A percentile compares a stretch with the other conserved stretches of the same genome.
These are phyloP conservation scores for Bombus affinis DNA, from an alignment of 1,140 invertebrate genomes.

Conservation along the genomic window DNA sequence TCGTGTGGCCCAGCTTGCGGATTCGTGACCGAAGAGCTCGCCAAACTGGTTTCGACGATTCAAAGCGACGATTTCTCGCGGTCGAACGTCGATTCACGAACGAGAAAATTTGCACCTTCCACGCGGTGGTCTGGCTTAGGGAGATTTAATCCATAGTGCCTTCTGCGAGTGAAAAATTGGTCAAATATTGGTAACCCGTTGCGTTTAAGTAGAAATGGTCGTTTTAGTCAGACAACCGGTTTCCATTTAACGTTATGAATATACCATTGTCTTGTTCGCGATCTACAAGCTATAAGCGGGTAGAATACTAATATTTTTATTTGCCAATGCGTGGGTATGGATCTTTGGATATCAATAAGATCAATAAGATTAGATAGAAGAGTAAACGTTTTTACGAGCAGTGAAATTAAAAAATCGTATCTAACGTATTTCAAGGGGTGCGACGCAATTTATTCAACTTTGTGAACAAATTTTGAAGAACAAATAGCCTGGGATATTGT, in stretches of 20 bases:
- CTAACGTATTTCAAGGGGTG: background rate
- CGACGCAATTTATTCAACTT: background rate
- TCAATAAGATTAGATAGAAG: background rate
- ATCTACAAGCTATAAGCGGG: background rate
- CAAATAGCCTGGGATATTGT: background rate
- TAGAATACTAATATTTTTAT: background rate
- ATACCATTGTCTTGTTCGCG: background rate
- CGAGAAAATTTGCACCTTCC: conserved; percentile 23
- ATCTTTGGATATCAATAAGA: background rate
- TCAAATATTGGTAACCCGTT: background rate
- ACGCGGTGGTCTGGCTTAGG: background rate
- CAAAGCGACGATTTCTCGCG: conserved; percentile 37
- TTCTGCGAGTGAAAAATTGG: conserved; percentile 7
- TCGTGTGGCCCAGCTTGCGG: conserved; percentile 31
- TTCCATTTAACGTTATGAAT: background rate
- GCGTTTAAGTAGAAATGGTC: conserved; percentile 17
- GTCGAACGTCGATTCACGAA: conserved; percentile 32
- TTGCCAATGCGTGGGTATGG: background rate
- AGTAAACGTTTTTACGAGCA: background rate
- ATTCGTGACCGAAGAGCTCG: conserved; percentile 10
- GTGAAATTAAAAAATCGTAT: background rate
- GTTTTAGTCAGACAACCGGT: background rate
- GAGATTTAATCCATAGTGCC: conserved; percentile 32
- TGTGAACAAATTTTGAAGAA: background rate
- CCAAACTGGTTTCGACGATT: conserved; percentile 36